Evolutionary conservation across 35 echinoderm and acorn worm species (phyloP).

Genomic region (Stichopus chloronotus): DNA sequence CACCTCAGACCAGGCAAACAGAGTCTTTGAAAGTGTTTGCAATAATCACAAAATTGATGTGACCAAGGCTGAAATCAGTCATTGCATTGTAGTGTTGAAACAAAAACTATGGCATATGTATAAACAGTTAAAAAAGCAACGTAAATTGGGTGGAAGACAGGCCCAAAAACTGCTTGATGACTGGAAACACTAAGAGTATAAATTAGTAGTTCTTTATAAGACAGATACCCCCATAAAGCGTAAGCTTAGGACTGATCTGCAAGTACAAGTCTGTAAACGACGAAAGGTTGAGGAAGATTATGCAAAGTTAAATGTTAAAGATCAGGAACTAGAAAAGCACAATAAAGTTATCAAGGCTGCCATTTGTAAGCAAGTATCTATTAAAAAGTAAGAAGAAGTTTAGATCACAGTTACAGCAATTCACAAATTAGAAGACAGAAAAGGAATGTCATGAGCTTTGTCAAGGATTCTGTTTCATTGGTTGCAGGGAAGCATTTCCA

Average conservation of each 20-base stretch:
- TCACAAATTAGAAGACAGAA: constrained; percentile 34
- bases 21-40: neutral
- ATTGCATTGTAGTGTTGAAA: constrained; percentile 31
- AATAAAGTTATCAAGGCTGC: too few species aligned
- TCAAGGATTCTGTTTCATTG: constrained; percentile 33
- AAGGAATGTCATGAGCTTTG: constrained; percentile 46
- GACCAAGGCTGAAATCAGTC: constrained; percentile 38
- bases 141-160: constrained; percentile 28
- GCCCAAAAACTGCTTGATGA: constrained; percentile 30
- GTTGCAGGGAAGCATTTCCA: constrained; percentile 32
- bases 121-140: constrained; percentile 28
- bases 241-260: constrained; percentile 24
- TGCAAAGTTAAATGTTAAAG: neutral
- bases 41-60: constrained; percentile 30
- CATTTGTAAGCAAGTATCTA: too few species aligned
- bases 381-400: too few species aligned
- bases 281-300: constrained; percentile 47
- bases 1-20: constrained; percentile 34
- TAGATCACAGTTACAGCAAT: neutral
- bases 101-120: constrained; percentile 40
- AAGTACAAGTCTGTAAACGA: constrained; percentile 37
- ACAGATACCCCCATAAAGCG: constrained; percentile 16
- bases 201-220: neutral
- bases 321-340: constrained; percentile 24
- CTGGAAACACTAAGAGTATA: neutral